Conservation (phyloP, 2,797 vertebrate species). For the Enteromius mattozi region DNA sequence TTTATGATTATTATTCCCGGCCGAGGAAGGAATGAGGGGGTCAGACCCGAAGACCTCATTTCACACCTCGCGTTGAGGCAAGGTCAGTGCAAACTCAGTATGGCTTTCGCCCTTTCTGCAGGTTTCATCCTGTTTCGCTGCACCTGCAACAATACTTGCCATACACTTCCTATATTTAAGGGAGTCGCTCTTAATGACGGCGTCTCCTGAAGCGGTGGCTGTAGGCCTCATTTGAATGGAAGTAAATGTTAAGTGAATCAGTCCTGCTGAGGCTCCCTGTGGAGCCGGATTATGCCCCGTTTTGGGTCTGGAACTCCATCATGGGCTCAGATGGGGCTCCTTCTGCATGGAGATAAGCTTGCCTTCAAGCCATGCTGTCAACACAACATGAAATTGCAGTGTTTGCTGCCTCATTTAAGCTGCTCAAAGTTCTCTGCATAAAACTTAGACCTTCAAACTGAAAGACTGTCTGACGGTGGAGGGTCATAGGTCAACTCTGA, state of each 20-base stretch:
- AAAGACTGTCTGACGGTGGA: not conserved
- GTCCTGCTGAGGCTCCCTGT: slow-evolving; percentile 49
- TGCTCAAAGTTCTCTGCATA: slow-evolving; percentile 12
- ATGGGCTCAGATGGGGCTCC: slow-evolving; percentile 42
- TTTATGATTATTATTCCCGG: slow-evolving; percentile 39
- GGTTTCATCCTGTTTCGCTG: slow-evolving; percentile 30
- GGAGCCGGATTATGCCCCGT: slow-evolving; percentile 35
- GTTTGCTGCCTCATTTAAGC: slow-evolving; percentile 46
- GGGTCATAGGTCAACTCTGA: not conserved
- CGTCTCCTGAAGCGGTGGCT: not conserved
- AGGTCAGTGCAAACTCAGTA: slow-evolving; percentile 47
- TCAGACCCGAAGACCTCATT: slow-evolving; percentile 54
- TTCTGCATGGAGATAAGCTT: slow-evolving; percentile 46
- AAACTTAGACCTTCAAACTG: not conserved
- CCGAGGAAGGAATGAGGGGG: slow-evolving; percentile 41
- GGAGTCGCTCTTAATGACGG: not conserved
- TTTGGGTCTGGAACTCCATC: slow-evolving; percentile 27
- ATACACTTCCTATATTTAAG: slow-evolving; percentile 20
- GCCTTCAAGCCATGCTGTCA: slow-evolving; percentile 45
- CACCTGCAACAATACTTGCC: slow-evolving; percentile 60
- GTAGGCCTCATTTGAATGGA: slow-evolving; percentile 53
- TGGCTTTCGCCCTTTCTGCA: slow-evolving; percentile 32
- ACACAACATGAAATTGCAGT: slow-evolving; percentile 37
- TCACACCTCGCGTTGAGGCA: slow-evolving; percentile 37
- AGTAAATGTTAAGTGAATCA: slow-evolving; percentile 62